Evolutionary conservation across 2,797 vertebrate species (phyloP), one percentile per base, ranked within the genome.

Genomic region (Syngnathus acus): DNA sequence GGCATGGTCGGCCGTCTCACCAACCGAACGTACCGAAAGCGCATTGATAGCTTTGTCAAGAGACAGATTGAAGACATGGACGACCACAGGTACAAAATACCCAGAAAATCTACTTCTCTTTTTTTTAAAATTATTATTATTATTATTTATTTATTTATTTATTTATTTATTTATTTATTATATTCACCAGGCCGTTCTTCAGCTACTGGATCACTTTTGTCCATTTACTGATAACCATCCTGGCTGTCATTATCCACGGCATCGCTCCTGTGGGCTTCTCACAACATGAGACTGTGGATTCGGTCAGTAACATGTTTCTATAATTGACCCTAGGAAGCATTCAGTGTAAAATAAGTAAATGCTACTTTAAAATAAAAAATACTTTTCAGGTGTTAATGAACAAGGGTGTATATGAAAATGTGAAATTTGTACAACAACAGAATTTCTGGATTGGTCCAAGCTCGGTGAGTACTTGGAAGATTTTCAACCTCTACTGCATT

Each of bases 381-480:
- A 65, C 73, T 67, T 53, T 64, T 42, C 43, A 99, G 97, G 94
- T 99, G 68, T 86, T 99, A 84, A 90, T 94, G 72, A 98, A 97
- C 84, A 94, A 95, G 61, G 97, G 95, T 0, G 93, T 98, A 81
- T 98, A 99, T 74, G 97, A 99, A 88, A 99, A 97, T 0, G 97
- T 98, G 58, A 98, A 94, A 76, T 98, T 96, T 1, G 93, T 99
- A 73, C 95, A 99, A 77, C 97, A 98, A 79, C 93, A 99, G 82
- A 99, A 98, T 90, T 99, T 99, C 89, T 99, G 97, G 97, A 91
- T 98, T 0, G 97, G 97, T 68, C 97, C 97, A 72, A 97, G 92
- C 82, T 99, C 97, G 68, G 97, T 98, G 88, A 93, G 93, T 90
- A 55, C 67, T 51, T 62, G 38, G 16, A 17, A 1, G 39, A 4